Evolutionary conservation across 2,888 invertebrate genomes (phyloP).

Genomic region (Orchesellides sinensis): DNA sequence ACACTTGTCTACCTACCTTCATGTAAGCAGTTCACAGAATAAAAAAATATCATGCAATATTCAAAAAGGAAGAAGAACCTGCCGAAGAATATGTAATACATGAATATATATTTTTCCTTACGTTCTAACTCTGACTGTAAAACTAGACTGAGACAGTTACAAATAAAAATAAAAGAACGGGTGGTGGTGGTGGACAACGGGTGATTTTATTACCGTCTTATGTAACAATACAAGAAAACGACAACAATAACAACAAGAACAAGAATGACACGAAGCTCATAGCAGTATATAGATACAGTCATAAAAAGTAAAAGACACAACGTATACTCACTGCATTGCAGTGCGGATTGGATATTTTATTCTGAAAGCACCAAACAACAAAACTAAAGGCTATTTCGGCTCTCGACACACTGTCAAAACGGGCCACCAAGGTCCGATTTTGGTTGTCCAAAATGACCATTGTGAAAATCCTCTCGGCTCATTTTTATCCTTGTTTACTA

Average conservation of each 20-base stretch:
- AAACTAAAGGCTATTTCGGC: constrained; percentile 63
- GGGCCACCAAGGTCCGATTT: constrained; percentile 74
- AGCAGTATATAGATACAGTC: neutral
- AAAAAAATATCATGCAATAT: no score
- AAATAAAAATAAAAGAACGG: no score
- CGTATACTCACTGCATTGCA: no score
- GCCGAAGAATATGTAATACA: no score
- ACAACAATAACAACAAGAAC: constrained; percentile 22
- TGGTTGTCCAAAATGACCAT: constrained; percentile 70
- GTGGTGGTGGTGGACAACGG: neutral
- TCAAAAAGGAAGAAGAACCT: no score
- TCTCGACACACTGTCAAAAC: constrained; percentile 62
- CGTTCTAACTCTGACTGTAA: no score
- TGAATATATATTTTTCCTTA: no score
- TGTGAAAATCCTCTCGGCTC: constrained; percentile 50
- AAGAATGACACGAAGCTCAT: constrained; percentile 22
- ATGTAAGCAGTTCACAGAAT: no score
- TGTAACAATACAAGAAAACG: neutral
- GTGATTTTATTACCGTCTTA: constrained; percentile 6
- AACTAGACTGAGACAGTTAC: no score
- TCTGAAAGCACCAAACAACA: no score
- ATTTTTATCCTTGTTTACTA: constrained; percentile 20
- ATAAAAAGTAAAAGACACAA: neutral
- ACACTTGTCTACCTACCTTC: no score
- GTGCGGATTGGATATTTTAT: no score